Evolutionary conservation across 2,113 vertebrate genomes (phyloP).

Genomic region (Coracopsis vasa): DNA sequence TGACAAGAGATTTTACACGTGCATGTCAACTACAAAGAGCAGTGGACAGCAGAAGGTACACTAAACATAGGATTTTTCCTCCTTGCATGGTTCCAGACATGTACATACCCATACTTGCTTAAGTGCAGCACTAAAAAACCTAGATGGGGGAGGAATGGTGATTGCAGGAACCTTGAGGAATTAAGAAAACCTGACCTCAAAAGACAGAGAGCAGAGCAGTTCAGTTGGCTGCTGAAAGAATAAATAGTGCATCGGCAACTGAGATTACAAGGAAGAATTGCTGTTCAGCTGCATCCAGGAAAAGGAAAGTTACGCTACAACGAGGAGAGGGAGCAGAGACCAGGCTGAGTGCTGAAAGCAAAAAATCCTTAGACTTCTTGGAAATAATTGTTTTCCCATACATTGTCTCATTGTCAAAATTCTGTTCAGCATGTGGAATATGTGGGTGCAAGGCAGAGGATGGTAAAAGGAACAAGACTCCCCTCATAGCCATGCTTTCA

Average conservation of each 20-base stretch:
- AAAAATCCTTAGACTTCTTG: not conserved
- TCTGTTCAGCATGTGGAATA: not conserved
- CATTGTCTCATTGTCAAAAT: not conserved
- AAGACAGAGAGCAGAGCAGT: not conserved
- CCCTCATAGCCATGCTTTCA: not conserved
- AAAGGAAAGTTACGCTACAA: not conserved
- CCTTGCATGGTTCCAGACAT: not conserved
- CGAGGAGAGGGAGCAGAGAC: not conserved
- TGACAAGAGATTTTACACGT: not conserved
- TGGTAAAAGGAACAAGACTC: not conserved
- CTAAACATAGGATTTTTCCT: not conserved
- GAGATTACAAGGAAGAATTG: not conserved
- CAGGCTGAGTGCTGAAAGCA: not conserved
- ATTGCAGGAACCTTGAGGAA: conserved; percentile 1
- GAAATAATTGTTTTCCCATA: not conserved
- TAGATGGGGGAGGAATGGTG: not conserved
- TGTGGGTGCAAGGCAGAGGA: not conserved
- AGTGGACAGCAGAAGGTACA: not conserved
- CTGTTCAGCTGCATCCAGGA: conserved; percentile 2
- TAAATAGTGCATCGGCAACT: not conserved
- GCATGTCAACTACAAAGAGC: not conserved
- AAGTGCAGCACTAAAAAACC: not conserved
- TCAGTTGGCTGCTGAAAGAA: conserved; percentile 10
- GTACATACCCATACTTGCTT: not conserved
- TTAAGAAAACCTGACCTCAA: not conserved